Evolutionary conservation across 2,797 vertebrate genomes (phyloP), one percentile per base, ranked within the genome.

Genomic region (Sciaenops ocellatus): DNA sequence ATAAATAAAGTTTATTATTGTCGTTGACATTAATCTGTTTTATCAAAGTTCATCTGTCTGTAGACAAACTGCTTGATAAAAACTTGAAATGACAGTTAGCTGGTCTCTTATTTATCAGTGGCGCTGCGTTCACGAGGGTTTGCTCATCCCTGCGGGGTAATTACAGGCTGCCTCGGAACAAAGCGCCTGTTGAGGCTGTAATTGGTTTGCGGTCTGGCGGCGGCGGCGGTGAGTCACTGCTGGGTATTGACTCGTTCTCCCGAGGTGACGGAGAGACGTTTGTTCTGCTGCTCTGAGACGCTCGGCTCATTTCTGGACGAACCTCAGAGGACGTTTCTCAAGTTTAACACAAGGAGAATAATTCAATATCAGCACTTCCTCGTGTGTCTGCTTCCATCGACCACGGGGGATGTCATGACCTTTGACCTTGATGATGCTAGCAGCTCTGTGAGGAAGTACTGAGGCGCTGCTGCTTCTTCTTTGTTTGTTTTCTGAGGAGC

Each of bases 61-160:
- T 6, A 34, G 30, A 34, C 30, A 34, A 34, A 34, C 34, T 34
- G 34, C 34, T 34, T 34, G 34, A 34, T 34, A 34, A 9, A 34
- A 34, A 9, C 34, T 34, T 8, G n/a, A 8, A 34, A 1, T 34
- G 34, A 34, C 34, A 34, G 34, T 34, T 34, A 2, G 6, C 30
- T 12, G 5, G 11, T 12, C 42, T 77, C 66, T 56, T 41, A 50
- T 78, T 70, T 51, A 65, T 78, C 62, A 72, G 52, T 2, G 44
- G 5, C 52, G 12, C 30, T 22, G 63, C 56, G 56, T 42, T n/a
- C 55, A 30, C 30, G 0, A n/a, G 61, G 61, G 24, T 30, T 54
- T 22, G n/a, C n/a, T 68, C 24, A 50, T 74, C 78, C 78, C 78
- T 44, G 64, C 78, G 69, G 78, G 64, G 44, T 69, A 57, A 79